Conservation (phyloP, 2,113 vertebrate genomes). For the Rostratula benghalensis region DNA sequence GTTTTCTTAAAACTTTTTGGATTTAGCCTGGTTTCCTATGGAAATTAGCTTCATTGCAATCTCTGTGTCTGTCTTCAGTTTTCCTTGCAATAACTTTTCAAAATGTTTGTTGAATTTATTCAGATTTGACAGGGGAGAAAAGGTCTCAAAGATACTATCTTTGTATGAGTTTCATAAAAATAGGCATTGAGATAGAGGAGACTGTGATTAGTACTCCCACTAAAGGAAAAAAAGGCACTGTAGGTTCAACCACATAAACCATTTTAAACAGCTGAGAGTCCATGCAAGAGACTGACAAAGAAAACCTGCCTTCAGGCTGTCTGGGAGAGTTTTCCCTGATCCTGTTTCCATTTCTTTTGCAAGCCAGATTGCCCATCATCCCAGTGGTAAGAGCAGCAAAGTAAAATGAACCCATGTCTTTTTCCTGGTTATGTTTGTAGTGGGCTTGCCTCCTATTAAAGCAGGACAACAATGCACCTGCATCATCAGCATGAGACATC, state of each 20-base stretch:
- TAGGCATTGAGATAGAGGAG: slow-evolving; percentile 19
- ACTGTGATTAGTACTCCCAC: slow-evolving; percentile 24
- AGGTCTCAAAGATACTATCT: slow-evolving; percentile 61
- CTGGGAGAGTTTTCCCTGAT: neutral
- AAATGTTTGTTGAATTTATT: slow-evolving; percentile 51
- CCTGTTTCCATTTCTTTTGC: neutral
- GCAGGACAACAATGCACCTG: neutral
- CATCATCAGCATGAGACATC: neutral
- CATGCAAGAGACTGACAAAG: neutral
- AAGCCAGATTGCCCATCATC: neutral
- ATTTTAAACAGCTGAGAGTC: slow-evolving; percentile 45
- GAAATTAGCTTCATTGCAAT: neutral
- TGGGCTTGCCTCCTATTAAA: neutral
- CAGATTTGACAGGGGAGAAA: slow-evolving; percentile 55
- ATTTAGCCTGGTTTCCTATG: neutral
- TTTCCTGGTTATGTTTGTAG: neutral
- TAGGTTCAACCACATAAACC: neutral
- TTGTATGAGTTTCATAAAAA: slow-evolving; percentile 60
- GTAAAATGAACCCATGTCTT: neutral
- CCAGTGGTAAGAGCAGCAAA: neutral
- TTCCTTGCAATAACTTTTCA: slow-evolving; percentile 35
- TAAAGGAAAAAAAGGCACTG: neutral
- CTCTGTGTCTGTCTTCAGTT: neutral
- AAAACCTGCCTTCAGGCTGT: neutral
- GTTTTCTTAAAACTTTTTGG: neutral